phyloP scores from a whole-genome alignment of 2,797 vertebrate genomes.

The Diglossa cyanea region DNA sequence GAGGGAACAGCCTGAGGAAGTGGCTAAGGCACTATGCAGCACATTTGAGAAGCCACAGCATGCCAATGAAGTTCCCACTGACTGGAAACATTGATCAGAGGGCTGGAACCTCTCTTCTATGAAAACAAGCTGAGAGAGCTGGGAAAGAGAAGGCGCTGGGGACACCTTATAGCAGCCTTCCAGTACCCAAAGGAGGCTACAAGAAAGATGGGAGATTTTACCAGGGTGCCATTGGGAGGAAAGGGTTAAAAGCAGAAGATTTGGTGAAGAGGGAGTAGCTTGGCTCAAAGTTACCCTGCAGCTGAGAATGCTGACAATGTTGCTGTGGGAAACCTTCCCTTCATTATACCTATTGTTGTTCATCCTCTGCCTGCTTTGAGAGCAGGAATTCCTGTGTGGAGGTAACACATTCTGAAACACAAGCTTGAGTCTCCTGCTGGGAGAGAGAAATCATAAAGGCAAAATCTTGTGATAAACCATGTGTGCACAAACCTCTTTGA shows the following conservation, averaged over 20 bases:
- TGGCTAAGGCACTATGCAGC: neutral
- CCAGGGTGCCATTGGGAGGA: neutral
- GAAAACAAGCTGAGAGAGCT: rapidly evolving
- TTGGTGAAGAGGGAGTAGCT: neutral
- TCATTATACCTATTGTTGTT: neutral
- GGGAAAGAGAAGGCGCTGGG: neutral
- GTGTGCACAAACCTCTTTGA: neutral
- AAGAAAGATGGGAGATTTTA: neutral
- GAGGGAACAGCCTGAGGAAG: neutral
- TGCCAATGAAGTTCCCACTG: neutral
- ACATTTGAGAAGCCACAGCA: neutral
- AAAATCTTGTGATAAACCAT: neutral
- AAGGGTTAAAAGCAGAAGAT: neutral
- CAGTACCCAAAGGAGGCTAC: neutral
- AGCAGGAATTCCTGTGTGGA: neutral
- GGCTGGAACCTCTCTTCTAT: neutral
- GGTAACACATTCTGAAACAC: neutral
- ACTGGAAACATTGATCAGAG: rapidly evolving
- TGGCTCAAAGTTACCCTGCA: neutral
- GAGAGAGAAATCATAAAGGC: neutral
- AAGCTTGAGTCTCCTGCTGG: neutral
- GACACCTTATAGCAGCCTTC: neutral
- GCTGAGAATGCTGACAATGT: neutral
- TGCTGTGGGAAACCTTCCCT: neutral
- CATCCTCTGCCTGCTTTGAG: neutral